Base-by-base conservation (phyloP, 2,888 invertebrate species). In the Latrodectus elegans region DNA sequence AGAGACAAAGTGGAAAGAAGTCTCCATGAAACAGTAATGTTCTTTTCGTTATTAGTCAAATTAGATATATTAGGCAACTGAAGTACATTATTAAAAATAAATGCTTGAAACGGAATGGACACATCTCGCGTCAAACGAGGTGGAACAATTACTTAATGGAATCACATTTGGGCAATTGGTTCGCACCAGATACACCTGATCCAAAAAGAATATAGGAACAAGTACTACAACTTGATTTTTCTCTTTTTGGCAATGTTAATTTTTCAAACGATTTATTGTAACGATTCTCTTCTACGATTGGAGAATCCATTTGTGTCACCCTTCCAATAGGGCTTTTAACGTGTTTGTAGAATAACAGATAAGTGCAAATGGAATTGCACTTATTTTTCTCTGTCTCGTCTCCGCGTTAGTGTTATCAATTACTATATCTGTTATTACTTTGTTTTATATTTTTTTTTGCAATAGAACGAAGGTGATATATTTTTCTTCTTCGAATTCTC, bases 141-240 rank as follows among this genome's bases (percentile, higher is more conserved):
- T 55, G 17, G 77, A 84, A 84, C 84, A 77, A 84, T 84, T 51
- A 26, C 84, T 65, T 76, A 77, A 84, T 84, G 83, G 77, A 76
- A 60, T 84, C 64, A 64, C 83, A 84, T 78, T 84, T 73, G 77
- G 72, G 77, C 77, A 78, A 84, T 84, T 84, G 84, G 84, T 64
- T 26, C 38, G n/a, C 71, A 51, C 60, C 22, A 12, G 52, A n/a
- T 64, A 71, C 83, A 83, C 84, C 84, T 84, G 84, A 84, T 77
- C 77, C 84, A 64, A 72, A 65, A 26, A 38, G 74, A 26, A 68
- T 75, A 75, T 67, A 60, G 55, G 67, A 64, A 52, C 26, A 51
- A 17, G 52, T 55, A 38, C 55, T 10, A 49, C 49, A 49, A 68
- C 67, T 72, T 80, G 65, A 67, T 75, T 75, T 82, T 67, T 26